Conservation (phyloP, 2,888 invertebrate genomes). For the Camptogramma bilineatum region DNA sequence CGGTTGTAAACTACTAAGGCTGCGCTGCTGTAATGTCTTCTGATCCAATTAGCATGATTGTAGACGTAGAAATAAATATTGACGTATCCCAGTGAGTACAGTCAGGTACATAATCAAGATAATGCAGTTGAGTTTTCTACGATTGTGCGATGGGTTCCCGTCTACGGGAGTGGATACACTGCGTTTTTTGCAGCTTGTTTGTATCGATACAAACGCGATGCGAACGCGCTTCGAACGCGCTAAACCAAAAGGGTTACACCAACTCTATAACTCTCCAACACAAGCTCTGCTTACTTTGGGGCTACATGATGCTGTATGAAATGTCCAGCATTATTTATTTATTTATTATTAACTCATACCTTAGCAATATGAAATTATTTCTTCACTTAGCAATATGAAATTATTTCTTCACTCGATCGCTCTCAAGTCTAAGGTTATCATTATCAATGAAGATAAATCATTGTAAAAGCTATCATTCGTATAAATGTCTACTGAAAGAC, state of each 20-base stretch:
- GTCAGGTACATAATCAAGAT: background rate
- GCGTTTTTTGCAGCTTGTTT: too few species aligned
- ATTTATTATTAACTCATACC: too few species aligned
- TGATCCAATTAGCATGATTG: constrained; percentile 31
- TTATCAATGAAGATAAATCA: constrained; percentile 21
- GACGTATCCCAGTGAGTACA: constrained; percentile 6
- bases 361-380: too few species aligned
- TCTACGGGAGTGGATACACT: too few species aligned
- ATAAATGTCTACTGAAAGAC: constrained; percentile 6
- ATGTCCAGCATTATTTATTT: too few species aligned
- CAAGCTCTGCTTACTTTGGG: too few species aligned
- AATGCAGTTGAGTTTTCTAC: too few species aligned
- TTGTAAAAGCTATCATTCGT: constrained; percentile 2
- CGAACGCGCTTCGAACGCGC: too few species aligned
- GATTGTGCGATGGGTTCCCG: too few species aligned
- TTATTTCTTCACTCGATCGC: background rate
- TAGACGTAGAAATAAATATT: constrained; percentile 19
- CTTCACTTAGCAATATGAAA: background rate
- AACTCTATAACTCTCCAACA: too few species aligned
- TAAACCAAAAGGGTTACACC: too few species aligned
- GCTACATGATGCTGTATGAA: too few species aligned
- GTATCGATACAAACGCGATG: background rate
- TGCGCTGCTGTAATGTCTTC: constrained; percentile 18
- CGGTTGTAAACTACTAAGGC: constrained; percentile 22
- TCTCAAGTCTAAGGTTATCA: constrained; percentile 20